A percentile compares a stretch with the other conserved stretches of the same genome.
These are phyloP conservation scores for Zosterops hypoxanthus DNA, from an alignment of 2,113 vertebrate genomes.

Conservation along the genomic window DNA sequence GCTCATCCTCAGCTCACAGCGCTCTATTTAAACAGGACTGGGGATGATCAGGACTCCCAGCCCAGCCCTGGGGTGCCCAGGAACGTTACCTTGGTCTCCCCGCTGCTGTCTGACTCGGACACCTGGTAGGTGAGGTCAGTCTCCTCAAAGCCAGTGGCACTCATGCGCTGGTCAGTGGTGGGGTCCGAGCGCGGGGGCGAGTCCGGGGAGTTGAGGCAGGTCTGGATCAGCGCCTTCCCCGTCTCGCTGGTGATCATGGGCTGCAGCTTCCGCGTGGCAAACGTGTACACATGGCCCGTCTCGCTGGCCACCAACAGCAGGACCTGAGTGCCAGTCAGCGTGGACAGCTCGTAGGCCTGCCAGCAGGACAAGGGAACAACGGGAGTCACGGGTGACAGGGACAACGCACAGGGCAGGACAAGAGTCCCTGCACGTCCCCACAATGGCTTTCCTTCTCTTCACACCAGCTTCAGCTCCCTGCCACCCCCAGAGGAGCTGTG, in stretches of 20 bases:
- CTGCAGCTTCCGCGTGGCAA: slow-evolving; percentile 96
- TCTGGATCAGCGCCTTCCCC: slow-evolving; percentile 97
- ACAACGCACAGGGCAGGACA: neutral
- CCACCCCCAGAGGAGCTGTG: neutral
- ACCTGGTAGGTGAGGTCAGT: slow-evolving; percentile 99
- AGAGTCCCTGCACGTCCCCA: neutral
- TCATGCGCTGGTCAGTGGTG: slow-evolving; percentile 98
- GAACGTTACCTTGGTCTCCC: slow-evolving; percentile 90
- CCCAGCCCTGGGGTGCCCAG: neutral
- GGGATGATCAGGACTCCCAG: neutral
- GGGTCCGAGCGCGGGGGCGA: slow-evolving; percentile 95
- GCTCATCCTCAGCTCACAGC: neutral
- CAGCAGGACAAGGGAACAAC: neutral
- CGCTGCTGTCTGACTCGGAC: slow-evolving; percentile 95
- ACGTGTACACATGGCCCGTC: slow-evolving; percentile 97
- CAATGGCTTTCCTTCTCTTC: neutral
- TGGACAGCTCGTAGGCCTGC: slow-evolving; percentile 96
- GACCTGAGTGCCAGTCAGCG: slow-evolving; percentile 96
- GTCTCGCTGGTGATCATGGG: slow-evolving; percentile 99
- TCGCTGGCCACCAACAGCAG: slow-evolving; percentile 96
- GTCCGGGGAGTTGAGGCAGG: slow-evolving; percentile 98
- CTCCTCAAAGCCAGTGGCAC: slow-evolving; percentile 97
- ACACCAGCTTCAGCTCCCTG: neutral
- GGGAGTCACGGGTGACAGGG: neutral
- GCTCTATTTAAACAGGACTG: neutral